Conservation (phyloP, 2,888 invertebrate genomes). For the Schizaphis graminum region DNA sequence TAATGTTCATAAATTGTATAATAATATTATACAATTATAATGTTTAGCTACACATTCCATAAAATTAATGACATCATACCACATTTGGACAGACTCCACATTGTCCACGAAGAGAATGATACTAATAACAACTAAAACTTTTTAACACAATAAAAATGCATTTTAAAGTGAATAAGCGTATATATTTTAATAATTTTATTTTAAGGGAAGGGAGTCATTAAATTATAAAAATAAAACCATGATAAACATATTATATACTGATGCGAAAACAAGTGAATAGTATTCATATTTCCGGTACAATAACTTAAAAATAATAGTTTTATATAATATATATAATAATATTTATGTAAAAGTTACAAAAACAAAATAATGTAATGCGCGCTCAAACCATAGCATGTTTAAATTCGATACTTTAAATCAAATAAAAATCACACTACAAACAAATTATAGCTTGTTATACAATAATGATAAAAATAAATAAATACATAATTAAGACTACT, state of each 20-base stretch:
- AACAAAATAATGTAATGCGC: background rate
- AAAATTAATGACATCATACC: background rate
- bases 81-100: background rate
- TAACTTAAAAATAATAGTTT: conserved; percentile 2
- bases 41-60: background rate
- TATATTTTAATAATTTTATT: conserved; percentile 1
- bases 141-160: background rate
- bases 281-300: background rate
- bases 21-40: background rate
- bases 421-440: background rate
- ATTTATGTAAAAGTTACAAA: background rate
- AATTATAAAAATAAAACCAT: conserved; percentile 35
- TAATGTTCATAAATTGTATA: background rate
- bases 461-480: background rate
- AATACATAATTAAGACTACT: background rate
- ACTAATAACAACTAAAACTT: conserved; percentile 68
- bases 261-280: background rate
- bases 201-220: background rate
- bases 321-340: conserved; percentile 10
- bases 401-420: background rate
- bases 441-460: background rate
- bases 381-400: background rate
- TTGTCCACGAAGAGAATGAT: background rate
- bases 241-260: conserved; percentile 25
- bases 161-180: background rate